Base-by-base conservation (phyloP, 2,113 vertebrate genomes). In the Oxyruncus cristatus region DNA sequence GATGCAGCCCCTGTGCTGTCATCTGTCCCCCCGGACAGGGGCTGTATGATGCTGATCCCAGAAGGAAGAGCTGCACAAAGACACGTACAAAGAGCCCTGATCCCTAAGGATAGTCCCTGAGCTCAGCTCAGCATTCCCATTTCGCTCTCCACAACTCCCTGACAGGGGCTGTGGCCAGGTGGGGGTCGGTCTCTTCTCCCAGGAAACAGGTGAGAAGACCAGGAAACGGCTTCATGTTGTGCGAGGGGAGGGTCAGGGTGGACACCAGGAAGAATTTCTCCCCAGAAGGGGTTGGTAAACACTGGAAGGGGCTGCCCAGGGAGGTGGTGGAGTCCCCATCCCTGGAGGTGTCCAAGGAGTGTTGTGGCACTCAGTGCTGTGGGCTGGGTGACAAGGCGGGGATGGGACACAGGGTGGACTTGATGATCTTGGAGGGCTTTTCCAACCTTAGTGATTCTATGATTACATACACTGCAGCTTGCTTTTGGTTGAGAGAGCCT, bases 31-130 rank as follows among this genome's bases (percentile, higher is more conserved):
- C 62, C 15, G 49, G 44, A 56, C 71, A 95, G 84, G 37, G 42
- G 2, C 18, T 14, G 70, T 49, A 19, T 11, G 83, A 39, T 80
- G 84, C 53, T 14, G 23, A 50, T 12, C 58, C 76, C 6, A 21
- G 71, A 39, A 74, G 79, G 73, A 95, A 89, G 61, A 59, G 66
- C 70, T 67, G 71, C 61, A 65, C 44, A 65, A 35, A 39, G 74
- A 53, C 49, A 49, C 0, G 4, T 11, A 47, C 56, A 17, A 11
- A 72, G 72, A 56, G 68, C 49, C 39, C 16, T 4, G 24, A 10
- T 81, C 80, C 84, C 86, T 15, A 21, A 47, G 75, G 72, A 79
- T 1, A 3, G 16, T 0, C 61, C 46, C 78, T 4, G 21, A 68
- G 94, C 72, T 44, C 72, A 33, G 53, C 19, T 56, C 23, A 1